phyloP scores from a whole-genome alignment of 2,113 vertebrate species.

The Macquaria ambigua region DNA sequence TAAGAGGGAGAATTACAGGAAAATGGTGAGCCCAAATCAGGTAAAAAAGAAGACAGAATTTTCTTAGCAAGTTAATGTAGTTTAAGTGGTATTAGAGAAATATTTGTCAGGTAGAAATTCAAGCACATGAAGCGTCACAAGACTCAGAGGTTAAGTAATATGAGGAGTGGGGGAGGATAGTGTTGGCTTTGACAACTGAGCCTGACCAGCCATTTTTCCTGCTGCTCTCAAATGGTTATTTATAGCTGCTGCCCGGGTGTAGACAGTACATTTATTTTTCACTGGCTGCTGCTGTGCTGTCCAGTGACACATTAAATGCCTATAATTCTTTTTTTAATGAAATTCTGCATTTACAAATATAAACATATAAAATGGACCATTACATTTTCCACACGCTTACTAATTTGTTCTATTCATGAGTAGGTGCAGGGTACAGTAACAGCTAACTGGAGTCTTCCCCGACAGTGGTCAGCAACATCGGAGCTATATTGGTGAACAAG shows the following conservation, averaged over 20 bases:
- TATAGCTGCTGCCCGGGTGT: slow-evolving; percentile 62
- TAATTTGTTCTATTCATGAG: background rate
- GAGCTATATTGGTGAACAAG: slow-evolving; percentile 74
- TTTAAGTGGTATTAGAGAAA: slow-evolving; percentile 19
- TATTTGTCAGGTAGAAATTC: slow-evolving; percentile 37
- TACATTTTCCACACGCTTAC: background rate
- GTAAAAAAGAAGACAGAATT: background rate
- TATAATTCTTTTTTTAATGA: background rate
- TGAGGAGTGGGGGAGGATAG: slow-evolving; percentile 48
- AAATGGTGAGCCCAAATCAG: background rate
- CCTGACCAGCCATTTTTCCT: slow-evolving; percentile 59
- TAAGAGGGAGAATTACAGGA: background rate
- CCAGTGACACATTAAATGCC: slow-evolving; percentile 27
- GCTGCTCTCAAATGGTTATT: slow-evolving; percentile 70
- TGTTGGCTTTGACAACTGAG: slow-evolving; percentile 66
- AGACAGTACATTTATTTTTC: slow-evolving; percentile 46
- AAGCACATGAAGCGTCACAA: slow-evolving; percentile 48
- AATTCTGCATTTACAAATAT: slow-evolving; percentile 4
- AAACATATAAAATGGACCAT: background rate
- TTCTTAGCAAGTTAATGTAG: background rate
- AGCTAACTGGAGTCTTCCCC: slow-evolving; percentile 51
- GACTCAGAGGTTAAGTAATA: slow-evolving; percentile 64
- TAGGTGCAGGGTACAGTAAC: background rate
- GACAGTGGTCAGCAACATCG: slow-evolving; percentile 74
- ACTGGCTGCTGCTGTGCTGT: slow-evolving; percentile 24